These are phyloP conservation scores for Hucho hucho DNA, from an alignment of 2,113 vertebrate genomes.

Conservation along the genomic window DNA sequence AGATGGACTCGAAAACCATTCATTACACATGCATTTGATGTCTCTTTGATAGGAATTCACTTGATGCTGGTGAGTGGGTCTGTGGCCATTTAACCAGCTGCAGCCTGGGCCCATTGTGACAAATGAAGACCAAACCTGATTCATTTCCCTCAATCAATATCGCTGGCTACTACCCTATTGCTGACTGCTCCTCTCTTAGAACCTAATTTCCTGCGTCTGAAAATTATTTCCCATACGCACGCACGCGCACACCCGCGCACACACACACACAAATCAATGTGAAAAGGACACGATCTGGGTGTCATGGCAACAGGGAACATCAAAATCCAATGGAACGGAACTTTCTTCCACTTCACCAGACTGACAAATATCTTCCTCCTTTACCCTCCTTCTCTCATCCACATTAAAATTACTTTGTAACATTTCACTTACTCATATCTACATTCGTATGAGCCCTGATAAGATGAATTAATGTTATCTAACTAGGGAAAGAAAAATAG, in stretches of 20 bases:
- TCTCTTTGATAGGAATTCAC: conserved; percentile 60
- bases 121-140: conserved; percentile 44
- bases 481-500: conserved; percentile 15
- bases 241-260: conserved; percentile 1
- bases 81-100: conserved; percentile 64
- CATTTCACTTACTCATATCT: conserved; percentile 60
- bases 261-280: conserved; percentile 37
- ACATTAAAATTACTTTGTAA: conserved; percentile 60
- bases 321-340: conserved; percentile 75
- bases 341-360: conserved; percentile 73
- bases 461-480: conserved; percentile 53
- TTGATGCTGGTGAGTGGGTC: conserved; percentile 55
- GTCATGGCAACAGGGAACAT: conserved; percentile 76
- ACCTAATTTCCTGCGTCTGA: conserved; percentile 55
- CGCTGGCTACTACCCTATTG: conserved; percentile 33
- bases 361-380: conserved; percentile 67
- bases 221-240: conserved; percentile 19
- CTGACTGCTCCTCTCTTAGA: conserved; percentile 40
- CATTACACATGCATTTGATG: conserved; percentile 65
- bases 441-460: conserved; percentile 39
- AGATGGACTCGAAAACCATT: conserved; percentile 66
- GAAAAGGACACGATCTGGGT: conserved; percentile 65
- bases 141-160: conserved; percentile 57
- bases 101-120: conserved; percentile 40
- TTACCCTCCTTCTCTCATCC: conserved; percentile 31